phyloP scores from a whole-genome alignment of 2,888 invertebrate genomes.

The Chorisops tibialis region DNA sequence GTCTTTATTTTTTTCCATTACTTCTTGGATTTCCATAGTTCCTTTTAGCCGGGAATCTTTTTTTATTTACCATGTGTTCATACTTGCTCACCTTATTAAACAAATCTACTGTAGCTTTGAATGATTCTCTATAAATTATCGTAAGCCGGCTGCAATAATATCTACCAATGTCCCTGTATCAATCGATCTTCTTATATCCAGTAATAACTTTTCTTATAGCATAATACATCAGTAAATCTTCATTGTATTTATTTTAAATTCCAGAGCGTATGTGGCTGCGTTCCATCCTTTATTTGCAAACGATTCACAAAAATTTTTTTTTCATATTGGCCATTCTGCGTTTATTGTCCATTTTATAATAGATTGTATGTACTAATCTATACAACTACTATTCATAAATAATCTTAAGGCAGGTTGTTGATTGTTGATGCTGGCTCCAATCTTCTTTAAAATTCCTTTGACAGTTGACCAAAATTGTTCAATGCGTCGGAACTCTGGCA shows the following conservation, averaged over 20 bases:
- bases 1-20: neutral
- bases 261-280: slow-evolving; percentile 36
- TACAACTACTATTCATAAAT: slow-evolving; percentile 34
- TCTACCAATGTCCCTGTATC: too few species aligned
- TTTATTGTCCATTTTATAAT: slow-evolving; percentile 35
- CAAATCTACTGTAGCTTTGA: slow-evolving; percentile 39
- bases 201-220: slow-evolving; percentile 26
- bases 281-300: slow-evolving; percentile 39
- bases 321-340: slow-evolving; percentile 34
- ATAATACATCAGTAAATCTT: slow-evolving; percentile 37
- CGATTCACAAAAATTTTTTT: slow-evolving; percentile 36
- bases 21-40: slow-evolving; percentile 10
- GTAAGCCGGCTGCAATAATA: slow-evolving; percentile 40
- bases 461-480: neutral
- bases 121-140: slow-evolving; percentile 40
- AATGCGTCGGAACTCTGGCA: too few species aligned
- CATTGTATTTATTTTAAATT: slow-evolving; percentile 37
- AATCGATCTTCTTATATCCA: too few species aligned
- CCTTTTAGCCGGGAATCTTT: slow-evolving; percentile 30
- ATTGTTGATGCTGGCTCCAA: too few species aligned
- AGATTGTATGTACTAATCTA: slow-evolving; percentile 37
- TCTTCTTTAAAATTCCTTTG: slow-evolving; percentile 33
- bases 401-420: too few species aligned
- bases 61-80: slow-evolving; percentile 38
- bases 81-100: slow-evolving; percentile 40